Base-by-base conservation (phyloP, 2,797 vertebrate genomes). In the Sternarchorhynchus goeldii region DNA sequence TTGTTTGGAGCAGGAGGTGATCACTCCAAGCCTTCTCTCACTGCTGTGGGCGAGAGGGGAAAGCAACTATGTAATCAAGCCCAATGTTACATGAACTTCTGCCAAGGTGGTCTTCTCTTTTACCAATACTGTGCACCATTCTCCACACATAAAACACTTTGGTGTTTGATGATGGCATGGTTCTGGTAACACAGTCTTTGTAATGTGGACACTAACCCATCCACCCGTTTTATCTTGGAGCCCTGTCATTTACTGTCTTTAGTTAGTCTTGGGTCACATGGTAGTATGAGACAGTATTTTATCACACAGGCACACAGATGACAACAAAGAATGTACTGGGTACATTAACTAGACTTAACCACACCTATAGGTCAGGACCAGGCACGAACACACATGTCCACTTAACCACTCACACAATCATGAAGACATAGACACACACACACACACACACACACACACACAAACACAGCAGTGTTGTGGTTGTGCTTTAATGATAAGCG, bases 401-500 rank as follows among this genome's bases (percentile, higher is more conserved):
- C 41, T 18, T 21, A 25, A 5, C 6, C 31, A 50, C 18, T 18
- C 25, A 59, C 41, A 6, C 65, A 55, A 7, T 68, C 68, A 74
- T 63, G 57, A 56, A 53, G 39, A 70, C 83, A 79, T 82, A 82
- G 4, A 77, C 66, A 77, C 32, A 45, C 60, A 75, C 16, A 2
- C 64, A 76, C 81, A 67, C 50, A 65, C 84, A 81, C 62, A 73
- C 79, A 82, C 76, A 81, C 78, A 25, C 64, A 82, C 65, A 82
- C 60, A 77, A 29, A 60, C 18, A 71, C 45, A 50, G 45, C 45
- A 12, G 45, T 50, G 45, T 50, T 50, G 17, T 72, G 57, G 58
- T 86, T 77, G 77, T 45, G 45, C 74, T 73, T 69, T 80, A 83
- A 74, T 81, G 88, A 90, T 91, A 91, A 89, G 85, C 64, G 80